A percentile compares a stretch with the other conserved stretches of the same genome.
Conservation (phyloP, 2,113 vertebrate species). For the Motacilla alba region DNA sequence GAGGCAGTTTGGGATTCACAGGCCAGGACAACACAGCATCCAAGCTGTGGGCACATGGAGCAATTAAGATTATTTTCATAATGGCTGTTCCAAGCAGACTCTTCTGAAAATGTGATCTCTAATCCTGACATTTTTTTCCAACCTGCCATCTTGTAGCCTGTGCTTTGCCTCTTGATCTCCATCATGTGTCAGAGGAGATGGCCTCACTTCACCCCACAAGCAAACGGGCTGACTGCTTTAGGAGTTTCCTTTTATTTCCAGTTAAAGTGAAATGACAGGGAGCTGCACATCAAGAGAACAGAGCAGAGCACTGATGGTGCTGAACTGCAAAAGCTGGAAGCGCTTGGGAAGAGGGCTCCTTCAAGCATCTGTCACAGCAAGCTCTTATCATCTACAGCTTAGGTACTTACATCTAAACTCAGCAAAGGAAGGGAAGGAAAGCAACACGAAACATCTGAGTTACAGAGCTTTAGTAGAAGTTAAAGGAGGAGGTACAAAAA, state of each 20-base stretch:
- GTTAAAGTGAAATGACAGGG: neutral
- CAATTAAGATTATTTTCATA: neutral
- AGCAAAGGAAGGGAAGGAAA: neutral
- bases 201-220: neutral
- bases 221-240: fast-evolving
- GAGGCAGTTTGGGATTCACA: neutral
- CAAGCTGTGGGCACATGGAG: fast-evolving
- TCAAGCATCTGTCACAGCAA: neutral
- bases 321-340: neutral
- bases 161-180: neutral
- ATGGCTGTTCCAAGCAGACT: neutral
- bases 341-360: neutral
- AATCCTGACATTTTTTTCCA: neutral
- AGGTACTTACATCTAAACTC: neutral
- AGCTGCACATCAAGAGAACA: neutral
- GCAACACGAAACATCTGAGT: neutral
- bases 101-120: neutral
- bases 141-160: neutral
- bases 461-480: neutral
- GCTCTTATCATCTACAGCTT: neutral
- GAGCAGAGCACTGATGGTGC: neutral
- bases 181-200: neutral
- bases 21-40: neutral
- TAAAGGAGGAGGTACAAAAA: neutral
- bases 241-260: neutral